These are phyloP conservation scores for Gymnorhina tibicen DNA, from an alignment of 2,113 vertebrate species.

Conservation along the genomic window DNA sequence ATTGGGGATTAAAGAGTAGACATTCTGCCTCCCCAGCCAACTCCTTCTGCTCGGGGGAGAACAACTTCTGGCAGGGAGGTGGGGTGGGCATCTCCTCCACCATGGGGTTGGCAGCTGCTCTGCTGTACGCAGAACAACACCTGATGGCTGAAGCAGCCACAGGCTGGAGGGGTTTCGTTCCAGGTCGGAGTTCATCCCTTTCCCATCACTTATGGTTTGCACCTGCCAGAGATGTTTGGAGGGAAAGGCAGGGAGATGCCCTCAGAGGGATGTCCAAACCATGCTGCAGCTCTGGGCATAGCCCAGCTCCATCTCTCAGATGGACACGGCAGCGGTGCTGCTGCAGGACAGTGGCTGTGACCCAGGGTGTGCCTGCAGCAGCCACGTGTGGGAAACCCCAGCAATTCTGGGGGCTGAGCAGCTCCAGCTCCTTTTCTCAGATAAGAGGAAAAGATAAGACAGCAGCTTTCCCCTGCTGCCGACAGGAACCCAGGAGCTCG, in stretches of 20 bases:
- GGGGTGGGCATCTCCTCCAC: background rate
- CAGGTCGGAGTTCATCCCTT: background rate
- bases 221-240: background rate
- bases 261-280: background rate
- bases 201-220: background rate
- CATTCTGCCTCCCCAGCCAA: background rate
- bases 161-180: background rate
- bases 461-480: fast-evolving
- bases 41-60: background rate
- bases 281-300: fast-evolving
- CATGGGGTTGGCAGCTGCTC: fast-evolving
- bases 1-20: background rate
- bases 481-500: fast-evolving
- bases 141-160: background rate
- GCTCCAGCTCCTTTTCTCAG: background rate
- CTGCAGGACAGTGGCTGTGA: background rate
- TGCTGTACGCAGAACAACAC: background rate
- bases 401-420: background rate
- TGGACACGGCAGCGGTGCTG: fast-evolving
- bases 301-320: background rate
- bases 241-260: background rate
- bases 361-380: background rate
- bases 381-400: background rate
- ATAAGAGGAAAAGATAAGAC: background rate
- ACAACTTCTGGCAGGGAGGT: background rate